Percentiles rank a stretch among this genome's conserved stretches.
These are phyloP conservation scores for Palythoa grandiflora DNA, from an alignment of 92 coral and sea anemone genomes.

Conservation along the genomic window DNA sequence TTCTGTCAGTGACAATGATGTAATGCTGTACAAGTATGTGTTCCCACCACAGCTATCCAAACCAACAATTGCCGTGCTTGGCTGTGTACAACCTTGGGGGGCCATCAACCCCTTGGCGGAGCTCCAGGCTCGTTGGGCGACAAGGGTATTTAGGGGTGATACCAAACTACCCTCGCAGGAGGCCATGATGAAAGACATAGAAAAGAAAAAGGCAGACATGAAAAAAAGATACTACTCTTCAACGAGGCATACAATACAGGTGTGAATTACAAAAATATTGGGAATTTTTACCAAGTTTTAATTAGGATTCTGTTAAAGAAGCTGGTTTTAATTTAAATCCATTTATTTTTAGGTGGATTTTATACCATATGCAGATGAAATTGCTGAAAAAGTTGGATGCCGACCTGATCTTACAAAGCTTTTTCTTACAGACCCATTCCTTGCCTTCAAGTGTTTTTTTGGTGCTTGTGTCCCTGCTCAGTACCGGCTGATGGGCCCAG, in stretches of 20 bases:
- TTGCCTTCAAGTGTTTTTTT: slow-evolving; percentile 80
- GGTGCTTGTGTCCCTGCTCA: slow-evolving; percentile 90
- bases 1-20: slow-evolving; percentile 66
- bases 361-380: slow-evolving; percentile 71
- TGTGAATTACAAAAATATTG: not conserved
- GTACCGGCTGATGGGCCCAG: slow-evolving; percentile 88
- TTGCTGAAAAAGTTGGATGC: slow-evolving; percentile 79
- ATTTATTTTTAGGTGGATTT: slow-evolving; percentile 49
- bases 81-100: slow-evolving; percentile 18
- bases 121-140: slow-evolving; percentile 58
- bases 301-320: too few relatives aligned
- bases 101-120: slow-evolving; percentile 36
- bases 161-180: slow-evolving; percentile 39
- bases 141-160: slow-evolving; percentile 48
- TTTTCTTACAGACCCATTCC: slow-evolving; percentile 71
- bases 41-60: slow-evolving; percentile 44
- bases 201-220: slow-evolving; percentile 22
- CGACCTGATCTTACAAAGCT: slow-evolving; percentile 84
- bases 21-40: slow-evolving; percentile 64
- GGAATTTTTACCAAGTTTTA: too few relatives aligned
- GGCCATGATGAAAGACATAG: slow-evolving; percentile 47
- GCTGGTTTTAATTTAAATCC: too few relatives aligned
- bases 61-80: slow-evolving; percentile 53
- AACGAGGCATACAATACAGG: slow-evolving; percentile 56
- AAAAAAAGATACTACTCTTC: slow-evolving; percentile 38